A percentile compares a stretch with the other conserved stretches of the same genome.
These are phyloP conservation scores for Ophioderma brevispina DNA, from an alignment of 35 echinoderm and acorn worm genomes.

Conservation along the genomic window DNA sequence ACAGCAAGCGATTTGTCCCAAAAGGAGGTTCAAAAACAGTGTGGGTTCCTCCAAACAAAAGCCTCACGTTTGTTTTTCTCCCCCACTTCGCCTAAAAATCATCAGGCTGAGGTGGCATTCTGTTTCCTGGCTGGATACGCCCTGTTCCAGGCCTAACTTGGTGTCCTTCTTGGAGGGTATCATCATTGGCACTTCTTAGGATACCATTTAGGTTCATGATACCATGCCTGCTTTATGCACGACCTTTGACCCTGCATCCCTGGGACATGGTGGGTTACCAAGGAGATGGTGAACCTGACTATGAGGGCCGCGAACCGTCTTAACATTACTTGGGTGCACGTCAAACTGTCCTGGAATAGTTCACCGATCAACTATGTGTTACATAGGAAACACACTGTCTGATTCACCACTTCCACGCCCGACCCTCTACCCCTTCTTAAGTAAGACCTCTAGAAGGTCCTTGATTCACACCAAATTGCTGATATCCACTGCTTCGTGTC, in stretches of 20 bases:
- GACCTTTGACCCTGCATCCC: constrained; percentile 22
- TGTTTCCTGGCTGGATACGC: too few species aligned
- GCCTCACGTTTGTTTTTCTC: too few species aligned
- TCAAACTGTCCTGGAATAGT: constrained; percentile 64
- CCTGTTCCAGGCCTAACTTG: constrained; percentile 44
- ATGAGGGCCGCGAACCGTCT: constrained; percentile 73
- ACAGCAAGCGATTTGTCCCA: too few species aligned
- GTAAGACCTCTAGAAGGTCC: neutral
- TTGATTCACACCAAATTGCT: neutral
- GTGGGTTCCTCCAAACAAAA: too few species aligned
- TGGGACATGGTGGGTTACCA: constrained; percentile 59
- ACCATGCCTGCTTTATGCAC: constrained; percentile 73
- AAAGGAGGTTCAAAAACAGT: too few species aligned
- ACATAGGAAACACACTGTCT: constrained; percentile 54
- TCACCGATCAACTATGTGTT: constrained; percentile 55
- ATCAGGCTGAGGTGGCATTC: too few species aligned
- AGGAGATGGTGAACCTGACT: constrained; percentile 69
- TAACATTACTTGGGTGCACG: constrained; percentile 64
- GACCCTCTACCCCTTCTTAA: neutral
- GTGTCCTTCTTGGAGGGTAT: constrained; percentile 75
- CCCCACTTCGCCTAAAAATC: too few species aligned
- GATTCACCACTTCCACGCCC: constrained; percentile 3
- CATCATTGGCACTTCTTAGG: constrained; percentile 57
- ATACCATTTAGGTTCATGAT: constrained; percentile 80
- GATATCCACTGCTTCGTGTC: neutral